Conservation (phyloP, 1,140 invertebrate genomes). For the Lepidostoma basale region DNA sequence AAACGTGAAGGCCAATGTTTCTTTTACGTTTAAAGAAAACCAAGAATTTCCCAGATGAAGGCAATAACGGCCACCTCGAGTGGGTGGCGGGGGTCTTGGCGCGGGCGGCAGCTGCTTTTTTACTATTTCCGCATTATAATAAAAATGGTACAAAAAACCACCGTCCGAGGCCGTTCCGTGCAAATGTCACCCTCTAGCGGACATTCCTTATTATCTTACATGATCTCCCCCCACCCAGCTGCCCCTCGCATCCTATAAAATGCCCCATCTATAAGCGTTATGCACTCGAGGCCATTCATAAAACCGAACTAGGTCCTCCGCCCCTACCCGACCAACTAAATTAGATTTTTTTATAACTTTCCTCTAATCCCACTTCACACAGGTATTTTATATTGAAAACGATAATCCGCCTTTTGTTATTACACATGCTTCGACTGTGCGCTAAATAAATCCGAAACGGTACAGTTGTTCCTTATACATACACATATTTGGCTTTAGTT, state of each 20-base stretch:
- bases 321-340: constrained; percentile 25
- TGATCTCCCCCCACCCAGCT: constrained; percentile 27
- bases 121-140: constrained; percentile 47
- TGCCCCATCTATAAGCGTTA: constrained; percentile 33
- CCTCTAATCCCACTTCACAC: constrained; percentile 26
- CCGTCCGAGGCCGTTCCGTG: constrained; percentile 40
- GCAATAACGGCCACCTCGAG: constrained; percentile 41
- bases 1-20: too few relatives aligned
- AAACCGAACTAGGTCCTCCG: constrained; percentile 21
- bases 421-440: constrained; percentile 2
- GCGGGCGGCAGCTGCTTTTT: constrained; percentile 44
- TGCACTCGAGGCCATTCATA: constrained; percentile 39
- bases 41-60: constrained; percentile 41
- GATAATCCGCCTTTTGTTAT: constrained; percentile 14
- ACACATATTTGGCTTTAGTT: too few relatives aligned
- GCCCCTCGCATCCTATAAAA: constrained; percentile 24
- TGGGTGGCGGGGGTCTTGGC: constrained; percentile 19
- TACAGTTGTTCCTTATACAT: too few relatives aligned
- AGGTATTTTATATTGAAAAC: constrained; percentile 27
- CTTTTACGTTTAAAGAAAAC: constrained; percentile 34
- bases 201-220: constrained; percentile 46
- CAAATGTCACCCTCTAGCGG: constrained; percentile 45
- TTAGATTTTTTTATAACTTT: constrained; percentile 36
- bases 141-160: constrained; percentile 46
- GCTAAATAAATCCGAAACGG: not conserved